Base-by-base conservation (phyloP, 2,888 invertebrate species). In the Drosophila infuscata region DNA sequence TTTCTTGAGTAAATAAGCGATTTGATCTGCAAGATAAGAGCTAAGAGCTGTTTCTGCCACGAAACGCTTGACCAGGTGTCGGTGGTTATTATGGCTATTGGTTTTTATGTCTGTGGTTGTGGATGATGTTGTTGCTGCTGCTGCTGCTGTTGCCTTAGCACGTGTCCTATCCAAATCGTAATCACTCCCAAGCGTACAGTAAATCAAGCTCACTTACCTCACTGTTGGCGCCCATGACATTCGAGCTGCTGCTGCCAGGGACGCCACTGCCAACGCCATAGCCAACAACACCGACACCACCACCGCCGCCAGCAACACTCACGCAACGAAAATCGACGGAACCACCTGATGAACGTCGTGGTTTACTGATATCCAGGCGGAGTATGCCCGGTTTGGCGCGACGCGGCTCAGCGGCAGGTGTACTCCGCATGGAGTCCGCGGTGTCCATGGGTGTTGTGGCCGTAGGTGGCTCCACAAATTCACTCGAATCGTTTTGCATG, bases 301-400 rank as follows among this genome's bases (percentile, higher is more conserved):
- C 30, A 3, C 32, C 30, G 20, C n/a, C 52, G 2, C 30, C 69
- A 41, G 64, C 64, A 52, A 65, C 58, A 58, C 81, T 86, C 70
- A 78, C 88, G 76, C 76, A 79, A 62, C 93, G 92, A 88, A 94
- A 94, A 74, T 94, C 94, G 61, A 94, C 94, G 25, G 92, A 93
- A 91, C 93, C 93, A 91, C 93, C 93, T 83, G 94, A 94, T 91
- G 93, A 93, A 79, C 94, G 92, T 65, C 94, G 91, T 51, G 94
- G 94, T 62, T 94, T 94, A 63, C 88, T 91, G 61, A 94, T 91
- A 83, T 94, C 94, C 81, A 94, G 89, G 25, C 94, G 92, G 48
- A 94, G 88, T 56, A 94, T 94, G 36, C 94, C 94, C 30, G 93
- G 91, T 71, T 93, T 93, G 64, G 90, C 89, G 30, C 86, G 87